A percentile compares a stretch with the other conserved stretches of the same genome.
phyloP scores from a whole-genome alignment of 2,888 invertebrate genomes.

The Morpho helenor region DNA sequence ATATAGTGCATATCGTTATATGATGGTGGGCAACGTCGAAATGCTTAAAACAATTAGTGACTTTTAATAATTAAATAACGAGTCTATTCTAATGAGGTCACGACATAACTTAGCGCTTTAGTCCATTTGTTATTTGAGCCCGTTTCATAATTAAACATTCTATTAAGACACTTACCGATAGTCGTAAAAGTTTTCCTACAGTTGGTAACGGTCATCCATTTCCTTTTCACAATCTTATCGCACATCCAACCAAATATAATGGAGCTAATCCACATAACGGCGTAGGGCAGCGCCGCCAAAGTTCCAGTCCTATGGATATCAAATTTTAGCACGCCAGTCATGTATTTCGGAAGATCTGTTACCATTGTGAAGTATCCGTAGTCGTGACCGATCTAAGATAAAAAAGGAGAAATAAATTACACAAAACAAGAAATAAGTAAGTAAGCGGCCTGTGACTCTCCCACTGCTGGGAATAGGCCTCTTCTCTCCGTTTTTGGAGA shows the following conservation, averaged over 20 bases:
- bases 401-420: constrained; percentile 2
- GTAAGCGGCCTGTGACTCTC: too few species aligned
- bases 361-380: constrained; percentile 87
- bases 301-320: constrained; percentile 82
- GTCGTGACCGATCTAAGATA: constrained; percentile 57
- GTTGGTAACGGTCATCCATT: constrained; percentile 74
- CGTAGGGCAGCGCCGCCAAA: constrained; percentile 81
- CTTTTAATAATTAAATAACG: too few species aligned
- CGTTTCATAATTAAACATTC: too few species aligned
- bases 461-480: too few species aligned
- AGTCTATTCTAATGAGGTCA: too few species aligned
- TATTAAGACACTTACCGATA: constrained; percentile 74
- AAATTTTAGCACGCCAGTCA: constrained; percentile 83
- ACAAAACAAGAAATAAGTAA: neutral
- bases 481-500: too few species aligned
- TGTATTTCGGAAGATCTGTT: constrained; percentile 84
- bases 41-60: too few species aligned
- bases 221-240: constrained; percentile 82
- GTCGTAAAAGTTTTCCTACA: constrained; percentile 84
- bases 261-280: constrained; percentile 83
- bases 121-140: too few species aligned
- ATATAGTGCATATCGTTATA: too few species aligned
- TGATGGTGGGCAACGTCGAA: too few species aligned
- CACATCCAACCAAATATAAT: constrained; percentile 82
- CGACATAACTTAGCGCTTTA: too few species aligned